Evolutionary conservation across 2,888 invertebrate genomes (phyloP), one percentile per base, ranked within the genome.

Genomic region (Apamea anceps): DNA sequence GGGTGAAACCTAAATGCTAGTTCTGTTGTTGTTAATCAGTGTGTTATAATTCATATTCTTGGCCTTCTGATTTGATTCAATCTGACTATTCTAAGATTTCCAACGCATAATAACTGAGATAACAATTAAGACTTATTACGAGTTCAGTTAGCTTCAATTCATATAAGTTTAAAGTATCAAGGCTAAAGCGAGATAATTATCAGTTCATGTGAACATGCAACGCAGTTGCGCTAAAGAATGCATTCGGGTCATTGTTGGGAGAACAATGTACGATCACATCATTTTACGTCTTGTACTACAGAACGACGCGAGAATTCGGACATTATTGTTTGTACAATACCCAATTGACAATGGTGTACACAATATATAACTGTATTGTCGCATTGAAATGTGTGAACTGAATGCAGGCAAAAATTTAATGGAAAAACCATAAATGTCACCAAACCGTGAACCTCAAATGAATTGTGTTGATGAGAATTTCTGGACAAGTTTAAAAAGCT

Each of bases 171-270:
- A 81, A 84, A 77, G 76, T 87, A 88, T 88, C 90, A 91, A 90
- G 92, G 90, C 68, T 87, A 80, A 76, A 79, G 13, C 62, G 21
- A 79, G 81, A 84, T 87, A 90, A 90, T 88, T 87, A 82, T 72
- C 77, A 77, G 80, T 87, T 88, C 90, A 79, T 80, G 87, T 77
- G 87, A 85, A 89, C 91, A 92, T 88, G 91, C 92, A 90, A 90
- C 83, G 90, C 85, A 87, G 85, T 88, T 87, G 82, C 63, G 79
- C 82, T 77, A 88, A 88, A 88, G 85, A 92, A 91, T 89, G 89
- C 90, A 91, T 91, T 91, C 88, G 82, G 91, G 91, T 91, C 92
- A 92, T 92, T 92, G 90, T 93, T 91, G 81, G 74, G 67, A 81
- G 85, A 89, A 91, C 91, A 89, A 90, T 91, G 87, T 81, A 85